Base-by-base conservation (phyloP, 2,888 invertebrate species). In the Sabatieria punctata region DNA sequence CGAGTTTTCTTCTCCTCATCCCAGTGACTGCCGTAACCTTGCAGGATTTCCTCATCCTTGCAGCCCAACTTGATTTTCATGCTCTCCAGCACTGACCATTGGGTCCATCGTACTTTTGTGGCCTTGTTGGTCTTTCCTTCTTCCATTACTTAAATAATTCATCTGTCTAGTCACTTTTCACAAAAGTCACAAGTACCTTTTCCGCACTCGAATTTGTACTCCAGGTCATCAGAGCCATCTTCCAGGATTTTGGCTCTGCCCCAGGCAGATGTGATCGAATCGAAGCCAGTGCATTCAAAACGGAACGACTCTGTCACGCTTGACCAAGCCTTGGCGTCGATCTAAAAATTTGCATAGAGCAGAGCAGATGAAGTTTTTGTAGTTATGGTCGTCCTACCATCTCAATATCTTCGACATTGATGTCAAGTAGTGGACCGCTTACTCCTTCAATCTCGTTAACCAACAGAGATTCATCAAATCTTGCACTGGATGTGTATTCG, bases 41-140 rank as follows among this genome's bases (percentile, higher is more conserved):
- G 6, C 35, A 35, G 23, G 8, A 43, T 8, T 18, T 43, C 43
- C 2, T 33, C 3, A 13, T 24, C 35, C n/a, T 26, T 22, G 36
- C 43, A 43, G 43, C 15, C 43, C 33, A 35, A 11, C 24, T 33
- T 35, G 24, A 43, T 35, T 24, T 43, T 43, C 43, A 43, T 43
- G 6, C 13, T 23, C n/a, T 33, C 15, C 18, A 22, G 4, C n/a
- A 25, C 33, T 15, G n/a, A 2, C 43, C 43, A 43, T 4, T 4
- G 4, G 2, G 22, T 35, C 43, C 35, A 35, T 4, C 43, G 35
- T 2, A 4, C 24, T 2, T 11, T 4, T 13, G 23, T 35, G n/a
- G 43, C 43, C 23, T 4, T 15, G 19, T 30, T 30, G 2, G 27
- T n/a, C 8, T 24, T 8, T 19, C 30, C 30, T 4, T 3, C n/a